A percentile compares a stretch with the other conserved stretches of the same genome.
phyloP scores from a whole-genome alignment of 2,888 invertebrate species.

The Abrostola tripartita region DNA sequence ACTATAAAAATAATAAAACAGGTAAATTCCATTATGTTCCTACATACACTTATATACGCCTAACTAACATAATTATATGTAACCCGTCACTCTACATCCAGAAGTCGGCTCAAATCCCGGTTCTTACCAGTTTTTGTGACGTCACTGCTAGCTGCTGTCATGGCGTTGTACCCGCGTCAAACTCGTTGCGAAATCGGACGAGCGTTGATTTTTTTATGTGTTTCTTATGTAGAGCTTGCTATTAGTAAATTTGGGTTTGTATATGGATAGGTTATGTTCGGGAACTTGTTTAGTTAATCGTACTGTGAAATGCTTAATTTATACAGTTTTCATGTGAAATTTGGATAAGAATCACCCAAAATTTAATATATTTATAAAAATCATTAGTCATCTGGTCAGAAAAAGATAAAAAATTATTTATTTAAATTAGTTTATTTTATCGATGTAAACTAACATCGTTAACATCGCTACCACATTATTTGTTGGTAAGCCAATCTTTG shows the following conservation, averaged over 20 bases:
- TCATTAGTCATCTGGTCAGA: no score
- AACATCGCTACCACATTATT: no score
- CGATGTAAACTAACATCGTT: no score
- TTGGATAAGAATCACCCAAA: no score
- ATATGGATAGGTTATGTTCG: not conserved
- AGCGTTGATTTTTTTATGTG: constrained; percentile 53
- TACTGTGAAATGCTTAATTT: no score
- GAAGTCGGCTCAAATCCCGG: constrained; percentile 53
- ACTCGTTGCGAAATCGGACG: constrained; percentile 38
- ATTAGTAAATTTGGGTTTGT: constrained; percentile 17
- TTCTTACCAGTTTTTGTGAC: constrained; percentile 55
- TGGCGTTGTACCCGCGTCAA: constrained; percentile 51
- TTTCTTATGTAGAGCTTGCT: constrained; percentile 50
- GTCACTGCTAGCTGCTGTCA: constrained; percentile 49
- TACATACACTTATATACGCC: constrained; percentile 39
- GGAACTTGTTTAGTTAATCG: not conserved
- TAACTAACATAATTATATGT: constrained; percentile 43
- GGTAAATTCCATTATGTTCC: constrained; percentile 33
- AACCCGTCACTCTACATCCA: constrained; percentile 45
- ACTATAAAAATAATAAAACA: constrained; percentile 27
- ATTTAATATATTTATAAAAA: no score
- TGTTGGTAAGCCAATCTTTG: no score
- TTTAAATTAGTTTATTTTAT: no score
- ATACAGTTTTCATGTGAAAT: no score
- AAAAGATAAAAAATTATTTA: no score